Conservation (phyloP, 2,113 vertebrate species). For the Zeus faber region DNA sequence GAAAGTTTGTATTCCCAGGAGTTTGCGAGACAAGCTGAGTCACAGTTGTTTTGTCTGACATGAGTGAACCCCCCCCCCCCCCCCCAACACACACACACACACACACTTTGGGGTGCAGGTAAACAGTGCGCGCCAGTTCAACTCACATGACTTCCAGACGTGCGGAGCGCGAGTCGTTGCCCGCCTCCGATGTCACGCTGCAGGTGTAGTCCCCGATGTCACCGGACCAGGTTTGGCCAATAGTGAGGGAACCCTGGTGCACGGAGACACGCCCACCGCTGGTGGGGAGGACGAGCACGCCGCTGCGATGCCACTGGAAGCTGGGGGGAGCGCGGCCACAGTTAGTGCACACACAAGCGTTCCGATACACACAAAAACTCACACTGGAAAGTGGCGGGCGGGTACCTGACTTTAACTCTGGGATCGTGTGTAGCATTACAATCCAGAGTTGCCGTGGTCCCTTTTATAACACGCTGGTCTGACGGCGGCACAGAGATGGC, state of each 20-base stretch:
- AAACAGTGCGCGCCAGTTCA: neutral
- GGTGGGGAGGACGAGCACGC: slow-evolving; percentile 66
- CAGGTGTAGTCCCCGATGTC: slow-evolving; percentile 97
- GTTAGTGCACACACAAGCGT: neutral
- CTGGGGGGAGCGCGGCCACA: slow-evolving; percentile 57
- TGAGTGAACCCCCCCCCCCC: too few species aligned
- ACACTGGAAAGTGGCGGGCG: neutral
- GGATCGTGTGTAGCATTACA: slow-evolving; percentile 87
- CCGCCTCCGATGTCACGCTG: slow-evolving; percentile 82
- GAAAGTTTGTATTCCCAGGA: slow-evolving; percentile 4
- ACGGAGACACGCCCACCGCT: slow-evolving; percentile 82
- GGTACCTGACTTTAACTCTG: slow-evolving; percentile 83
- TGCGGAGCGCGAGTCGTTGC: slow-evolving; percentile 84
- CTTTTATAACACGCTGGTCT: slow-evolving; percentile 91
- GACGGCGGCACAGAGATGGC: slow-evolving; percentile 82
- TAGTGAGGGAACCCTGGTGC: slow-evolving; percentile 84
- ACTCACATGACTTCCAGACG: slow-evolving; percentile 97
- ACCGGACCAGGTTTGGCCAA: slow-evolving; percentile 95
- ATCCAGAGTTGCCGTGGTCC: slow-evolving; percentile 83
- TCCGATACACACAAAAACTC: neutral
- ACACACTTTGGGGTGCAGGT: too few species aligned
- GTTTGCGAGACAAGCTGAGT: slow-evolving; percentile 1
- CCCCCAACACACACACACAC: too few species aligned
- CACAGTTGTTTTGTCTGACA: neutral
- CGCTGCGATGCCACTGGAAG: slow-evolving; percentile 89